phyloP scores from a whole-genome alignment of 2,113 vertebrate genomes.

The Amazona vittata region DNA sequence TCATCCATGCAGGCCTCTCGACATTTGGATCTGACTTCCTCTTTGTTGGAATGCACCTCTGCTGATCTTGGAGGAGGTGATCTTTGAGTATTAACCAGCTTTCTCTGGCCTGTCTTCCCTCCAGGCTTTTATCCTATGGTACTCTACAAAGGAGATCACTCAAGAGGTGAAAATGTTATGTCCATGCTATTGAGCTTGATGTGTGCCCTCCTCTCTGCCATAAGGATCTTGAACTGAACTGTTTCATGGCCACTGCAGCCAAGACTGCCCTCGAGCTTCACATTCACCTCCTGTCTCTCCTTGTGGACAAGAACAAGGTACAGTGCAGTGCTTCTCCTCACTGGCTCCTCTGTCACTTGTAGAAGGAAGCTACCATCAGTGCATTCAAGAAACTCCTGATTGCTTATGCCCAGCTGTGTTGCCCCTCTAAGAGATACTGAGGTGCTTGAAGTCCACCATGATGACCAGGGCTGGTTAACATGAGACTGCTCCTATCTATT shows the following conservation, averaged over 20 bases:
- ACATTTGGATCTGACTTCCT: neutral
- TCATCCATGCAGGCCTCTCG: neutral
- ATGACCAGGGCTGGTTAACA: neutral
- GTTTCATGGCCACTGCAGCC: neutral
- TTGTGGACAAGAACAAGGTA: neutral
- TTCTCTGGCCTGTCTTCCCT: neutral
- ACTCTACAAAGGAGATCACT: neutral
- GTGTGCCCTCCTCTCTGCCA: neutral
- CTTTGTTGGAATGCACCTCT: neutral
- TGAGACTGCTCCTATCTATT: neutral
- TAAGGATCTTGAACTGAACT: neutral
- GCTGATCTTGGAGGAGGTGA: neutral
- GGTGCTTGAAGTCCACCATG: neutral
- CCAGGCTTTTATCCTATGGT: neutral
- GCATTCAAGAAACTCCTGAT: neutral
- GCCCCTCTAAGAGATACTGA: neutral
- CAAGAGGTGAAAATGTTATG: neutral
- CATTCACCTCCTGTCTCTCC: neutral
- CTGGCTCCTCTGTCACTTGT: neutral
- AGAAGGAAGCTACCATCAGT: neutral
- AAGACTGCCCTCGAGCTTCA: neutral
- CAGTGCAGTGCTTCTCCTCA: neutral
- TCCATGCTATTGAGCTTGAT: neutral
- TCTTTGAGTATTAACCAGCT: neutral
- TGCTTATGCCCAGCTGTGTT: neutral